Evolutionary conservation across 2,113 vertebrate genomes (phyloP), one percentile per base, ranked within the genome.

Genomic region (Hemibagrus wyckioides): DNA sequence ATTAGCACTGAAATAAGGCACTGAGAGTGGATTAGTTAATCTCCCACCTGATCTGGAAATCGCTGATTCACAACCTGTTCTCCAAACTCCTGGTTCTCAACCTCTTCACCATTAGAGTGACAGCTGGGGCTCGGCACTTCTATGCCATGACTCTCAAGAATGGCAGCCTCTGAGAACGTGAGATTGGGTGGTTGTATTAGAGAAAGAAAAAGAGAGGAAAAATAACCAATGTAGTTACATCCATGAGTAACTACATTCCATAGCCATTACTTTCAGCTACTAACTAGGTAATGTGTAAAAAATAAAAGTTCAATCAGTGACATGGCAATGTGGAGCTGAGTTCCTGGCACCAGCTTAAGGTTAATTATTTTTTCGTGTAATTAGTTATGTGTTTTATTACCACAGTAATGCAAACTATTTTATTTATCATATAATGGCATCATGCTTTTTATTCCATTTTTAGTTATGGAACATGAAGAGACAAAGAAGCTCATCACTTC

Each of bases 91-190:
- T 94, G 94, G 90, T 93, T 92, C 90, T 96, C 95, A 15, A 91
- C 92, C 81, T 96, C 96, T 86, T 96, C 96, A 0, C 94, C 94
- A 21, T 95, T 96, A 0, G 95, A 96, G 84, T 96, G 96, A 89
- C 95, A 95, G 92, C 94, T 96, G 3, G 96, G 96, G 89, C 96
- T 96, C 2, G 94, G 94, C 86, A 96, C 95, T 90, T 96, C 96
- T 13, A 96, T 96, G 28, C 96, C 96, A 67, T 96, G 96, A 91
- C 96, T 96, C 87, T 96, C 96, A 89, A 96, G 91, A 89, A 96
- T 96, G 82, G 96, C 96, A 86, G 96, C 96, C 93, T 96, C 96
- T 96, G 90, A 82, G 81, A 87, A n/a, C 13, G 63, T n/a, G 30
- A 84, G 54, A 85, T 7, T 7, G 52, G 33, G 17, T 44, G 56